phyloP scores from a whole-genome alignment of 2,113 vertebrate genomes.

The Prunella fulvescens region DNA sequence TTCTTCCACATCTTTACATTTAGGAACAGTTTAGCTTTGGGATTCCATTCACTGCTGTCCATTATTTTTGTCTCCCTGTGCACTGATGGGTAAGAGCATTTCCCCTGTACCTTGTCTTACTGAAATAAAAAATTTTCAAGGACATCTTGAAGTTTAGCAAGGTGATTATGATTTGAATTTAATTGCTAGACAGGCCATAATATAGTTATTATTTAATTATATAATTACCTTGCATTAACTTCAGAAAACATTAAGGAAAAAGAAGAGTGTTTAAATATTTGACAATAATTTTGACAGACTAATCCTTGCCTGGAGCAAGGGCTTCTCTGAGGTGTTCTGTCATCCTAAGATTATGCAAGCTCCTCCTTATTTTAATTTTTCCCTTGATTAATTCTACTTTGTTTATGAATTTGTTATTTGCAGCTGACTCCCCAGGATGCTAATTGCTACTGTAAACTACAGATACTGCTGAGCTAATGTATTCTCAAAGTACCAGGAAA shows the following conservation, averaged over 20 bases:
- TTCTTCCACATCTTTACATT: neutral
- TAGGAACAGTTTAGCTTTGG: neutral
- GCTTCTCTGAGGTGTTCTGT: neutral
- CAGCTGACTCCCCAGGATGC: conserved; percentile 58
- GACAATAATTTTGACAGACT: conserved; percentile 7
- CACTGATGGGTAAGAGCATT: neutral
- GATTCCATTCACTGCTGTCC: neutral
- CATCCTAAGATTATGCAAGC: conserved; percentile 33
- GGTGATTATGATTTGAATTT: neutral
- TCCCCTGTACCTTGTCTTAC: neutral
- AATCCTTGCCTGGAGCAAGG: conserved; percentile 1
- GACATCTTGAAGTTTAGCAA: neutral
- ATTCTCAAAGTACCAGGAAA: conserved; percentile 10
- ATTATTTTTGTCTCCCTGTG: neutral
- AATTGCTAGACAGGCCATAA: neutral
- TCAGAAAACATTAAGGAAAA: conserved; percentile 3
- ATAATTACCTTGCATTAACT: neutral
- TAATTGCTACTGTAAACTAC: conserved; percentile 64
- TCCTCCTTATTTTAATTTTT: conserved; percentile 61
- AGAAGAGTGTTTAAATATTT: neutral
- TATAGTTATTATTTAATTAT: neutral
- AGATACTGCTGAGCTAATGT: conserved; percentile 64
- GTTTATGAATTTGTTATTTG: conserved; percentile 62
- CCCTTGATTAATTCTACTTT: conserved; percentile 62
- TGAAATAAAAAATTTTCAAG: neutral